Evolutionary conservation across 1,140 invertebrate genomes (phyloP), one percentile per base, ranked within the genome.

Genomic region (Portunus trituberculatus): DNA sequence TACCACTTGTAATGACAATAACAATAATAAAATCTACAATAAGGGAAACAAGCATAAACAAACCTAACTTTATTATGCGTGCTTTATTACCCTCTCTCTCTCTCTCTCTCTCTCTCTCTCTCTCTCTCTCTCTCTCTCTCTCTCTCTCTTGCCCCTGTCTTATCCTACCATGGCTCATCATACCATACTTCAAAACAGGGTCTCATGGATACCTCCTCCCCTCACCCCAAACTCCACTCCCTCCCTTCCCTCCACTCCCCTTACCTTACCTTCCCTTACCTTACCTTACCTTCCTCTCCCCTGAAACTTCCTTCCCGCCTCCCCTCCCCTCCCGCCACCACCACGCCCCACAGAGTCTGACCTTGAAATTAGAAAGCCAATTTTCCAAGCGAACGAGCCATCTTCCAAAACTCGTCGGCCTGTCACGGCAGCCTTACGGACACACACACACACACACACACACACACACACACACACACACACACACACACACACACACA

Each of bases 321-420:
- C 14, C 59, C 46, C 59, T 46, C 45, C n/a, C 20, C 39, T 28
- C n/a, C 6, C 48, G 14, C 29, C 59, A 28, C 59, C 6, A 82
- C 4, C 31, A 20, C 83, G 67, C 76, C 29, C n/a, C 45, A 46
- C 16, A 25, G 31, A 20, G 16, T 48, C 29, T 59, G 92, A 48
- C 92, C 92, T 28, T 88, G 84, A 93, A 93, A 93, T 86, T 87
- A 93, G 92, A 93, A 93, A 93, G 92, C 92, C 83, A 93, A 93
- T 93, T 93, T 93, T 93, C 92, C 84, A 88, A 46, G 76, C 46
- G 84, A 93, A 45, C 45, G 92, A 14, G 16, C 92, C 28, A 88
- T 93, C 29, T 45, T 20, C 82, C 48, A 31, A 31, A 83, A 12
- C 28, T 86, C 45, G 82, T 93, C 92, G 83, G 83, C 83, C 92